phyloP scores from a whole-genome alignment of 2,888 invertebrate species.

The Heliconius charithonia region DNA sequence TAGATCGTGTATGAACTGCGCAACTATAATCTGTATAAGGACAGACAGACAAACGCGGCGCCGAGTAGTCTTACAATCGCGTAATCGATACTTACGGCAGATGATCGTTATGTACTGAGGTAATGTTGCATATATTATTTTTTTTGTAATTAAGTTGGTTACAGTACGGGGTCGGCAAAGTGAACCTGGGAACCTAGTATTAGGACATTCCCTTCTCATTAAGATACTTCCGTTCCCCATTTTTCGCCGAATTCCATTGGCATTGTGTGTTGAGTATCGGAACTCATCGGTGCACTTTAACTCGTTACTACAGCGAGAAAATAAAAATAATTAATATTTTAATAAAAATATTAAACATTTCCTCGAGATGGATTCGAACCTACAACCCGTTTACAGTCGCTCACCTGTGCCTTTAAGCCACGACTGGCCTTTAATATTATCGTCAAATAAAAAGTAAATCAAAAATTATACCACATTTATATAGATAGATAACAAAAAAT shows the following conservation, averaged over 20 bases:
- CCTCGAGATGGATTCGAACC: too few relatives aligned
- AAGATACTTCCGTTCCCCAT: too few relatives aligned
- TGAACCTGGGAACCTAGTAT: too few relatives aligned
- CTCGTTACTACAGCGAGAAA: too few relatives aligned
- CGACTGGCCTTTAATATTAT: not conserved
- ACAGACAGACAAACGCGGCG: conserved; percentile 22
- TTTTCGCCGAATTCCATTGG: not conserved
- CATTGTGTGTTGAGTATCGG: not conserved
- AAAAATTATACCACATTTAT: not conserved
- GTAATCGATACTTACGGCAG: conserved; percentile 20
- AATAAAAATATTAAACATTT: too few relatives aligned
- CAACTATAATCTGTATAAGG: conserved; percentile 23
- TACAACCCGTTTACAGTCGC: too few relatives aligned
- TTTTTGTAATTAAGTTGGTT: not conserved
- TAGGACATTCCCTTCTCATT: too few relatives aligned
- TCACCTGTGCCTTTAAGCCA: too few relatives aligned
- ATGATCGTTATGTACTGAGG: conserved; percentile 13
- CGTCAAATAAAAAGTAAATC: not conserved
- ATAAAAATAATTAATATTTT: too few relatives aligned
- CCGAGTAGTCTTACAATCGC: conserved; percentile 10
- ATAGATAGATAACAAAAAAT: not conserved
- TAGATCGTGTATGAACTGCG: conserved; percentile 17
- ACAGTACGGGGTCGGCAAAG: not conserved
- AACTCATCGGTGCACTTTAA: too few relatives aligned
- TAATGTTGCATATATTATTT: not conserved